Evolutionary conservation across 2,888 invertebrate genomes (phyloP), one percentile per base, ranked within the genome.

Genomic region (Thera britannica): DNA sequence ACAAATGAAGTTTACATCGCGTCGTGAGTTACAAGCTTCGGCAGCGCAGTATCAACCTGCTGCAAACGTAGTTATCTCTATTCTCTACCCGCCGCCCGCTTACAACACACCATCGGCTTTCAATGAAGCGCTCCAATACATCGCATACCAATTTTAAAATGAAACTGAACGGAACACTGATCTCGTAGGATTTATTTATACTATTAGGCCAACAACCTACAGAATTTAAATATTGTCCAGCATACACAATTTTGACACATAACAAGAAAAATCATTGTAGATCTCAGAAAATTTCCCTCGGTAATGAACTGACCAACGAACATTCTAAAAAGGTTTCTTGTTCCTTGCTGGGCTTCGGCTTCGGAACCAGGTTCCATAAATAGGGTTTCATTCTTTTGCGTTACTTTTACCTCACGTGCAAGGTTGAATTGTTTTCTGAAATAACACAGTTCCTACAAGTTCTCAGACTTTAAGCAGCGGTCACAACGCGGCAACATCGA

Each of bases 1-100:
- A 89, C 84, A 87, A 88, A 89, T 86, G 80, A 84, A 83, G 78
- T 82, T 78, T 79, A 46, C 9, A 8, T 46, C 44, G 83, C 81
- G 82, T 80, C 79, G 81, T 80, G 77, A 86, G 83, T 87, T 87
- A 85, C 85, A 88, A 87, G 67, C 62, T 67, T 71, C 73, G 74
- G 73, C 77, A 79, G 77, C 80, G 77, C 79, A 79, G 72, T 72
- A 64, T 72, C 77, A 76, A 75, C 71, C 73, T 77, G 73, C 70
- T 44, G 41, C 41, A 41, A 64, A 51, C 65, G 64, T 72, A 63
- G 67, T 49, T 70, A 70, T 52, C 63, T 64, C 44, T 58, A 64
- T 49, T 35, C 52, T 11, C 49, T 70, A 69, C 63, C 11, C 11
- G 35, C 38, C 7, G 2, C 44, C 44, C 34, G 34, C 34, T 9